These are phyloP conservation scores for Drosophila leontia DNA, from an alignment of 1,140 invertebrate species.

Conservation along the genomic window DNA sequence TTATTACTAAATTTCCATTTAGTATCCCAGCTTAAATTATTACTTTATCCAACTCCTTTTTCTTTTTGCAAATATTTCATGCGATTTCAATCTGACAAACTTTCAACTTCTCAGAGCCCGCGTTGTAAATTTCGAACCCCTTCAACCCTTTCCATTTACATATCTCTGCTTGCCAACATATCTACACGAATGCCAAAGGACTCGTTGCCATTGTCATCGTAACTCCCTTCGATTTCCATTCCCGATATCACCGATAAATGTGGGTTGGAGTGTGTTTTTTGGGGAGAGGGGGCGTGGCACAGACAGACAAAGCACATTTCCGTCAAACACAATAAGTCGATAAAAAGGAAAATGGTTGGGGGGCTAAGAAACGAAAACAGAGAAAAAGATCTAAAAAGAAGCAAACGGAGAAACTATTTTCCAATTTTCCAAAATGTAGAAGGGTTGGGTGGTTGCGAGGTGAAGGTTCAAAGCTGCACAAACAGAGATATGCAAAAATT, in stretches of 20 bases:
- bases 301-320: slow-evolving; percentile 66
- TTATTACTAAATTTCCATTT: neutral
- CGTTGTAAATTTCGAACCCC: neutral
- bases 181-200: slow-evolving; percentile 41
- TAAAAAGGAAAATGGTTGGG: slow-evolving; percentile 44
- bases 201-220: slow-evolving; percentile 47
- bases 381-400: slow-evolving; percentile 38
- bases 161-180: slow-evolving; percentile 20
- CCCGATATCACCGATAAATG: slow-evolving; percentile 24
- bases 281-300: slow-evolving; percentile 5
- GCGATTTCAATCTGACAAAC: slow-evolving; percentile 33
- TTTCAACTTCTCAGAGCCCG: neutral
- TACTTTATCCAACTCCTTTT: slow-evolving; percentile 11
- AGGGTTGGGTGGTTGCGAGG: slow-evolving; percentile 12
- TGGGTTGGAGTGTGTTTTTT: neutral
- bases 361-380: slow-evolving; percentile 19
- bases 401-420: slow-evolving; percentile 67
- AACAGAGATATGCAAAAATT: slow-evolving; percentile 74
- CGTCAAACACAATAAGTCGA: slow-evolving; percentile 76
- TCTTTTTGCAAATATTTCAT: slow-evolving; percentile 6
- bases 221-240: slow-evolving; percentile 23
- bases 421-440: slow-evolving; percentile 67
- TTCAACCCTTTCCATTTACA: slow-evolving; percentile 24
- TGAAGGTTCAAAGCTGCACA: slow-evolving; percentile 67
- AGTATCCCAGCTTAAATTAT: slow-evolving; percentile 11